phyloP scores from a whole-genome alignment of 2,888 invertebrate genomes.

The Scelioninae gen. 2 region DNA sequence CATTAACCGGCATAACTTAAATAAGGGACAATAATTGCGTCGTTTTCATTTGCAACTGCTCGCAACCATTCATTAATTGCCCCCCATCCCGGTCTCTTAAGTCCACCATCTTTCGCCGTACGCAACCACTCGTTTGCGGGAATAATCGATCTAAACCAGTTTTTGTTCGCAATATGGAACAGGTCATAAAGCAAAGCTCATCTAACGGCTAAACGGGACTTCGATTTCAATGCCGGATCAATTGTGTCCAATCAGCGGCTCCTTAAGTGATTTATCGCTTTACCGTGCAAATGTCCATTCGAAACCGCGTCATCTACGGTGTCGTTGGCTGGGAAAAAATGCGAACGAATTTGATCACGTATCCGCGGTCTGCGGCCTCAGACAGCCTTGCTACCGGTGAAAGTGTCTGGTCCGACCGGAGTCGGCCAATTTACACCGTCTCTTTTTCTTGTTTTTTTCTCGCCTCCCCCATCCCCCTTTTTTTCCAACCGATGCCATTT shows the following conservation, averaged over 20 bases:
- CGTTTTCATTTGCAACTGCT: too few species aligned
- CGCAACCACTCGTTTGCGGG: too few species aligned
- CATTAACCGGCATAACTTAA: too few species aligned
- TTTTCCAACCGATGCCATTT: slow-evolving; percentile 14
- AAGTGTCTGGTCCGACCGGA: slow-evolving; percentile 37
- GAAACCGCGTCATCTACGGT: too few species aligned
- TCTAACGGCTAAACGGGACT: neutral
- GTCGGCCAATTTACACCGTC: slow-evolving; percentile 20
- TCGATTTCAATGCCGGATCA: neutral
- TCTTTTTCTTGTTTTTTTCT: slow-evolving; percentile 18
- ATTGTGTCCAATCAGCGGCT: neutral
- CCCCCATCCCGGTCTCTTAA: too few species aligned
- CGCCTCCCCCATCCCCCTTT: too few species aligned
- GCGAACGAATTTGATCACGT: slow-evolving; percentile 3
- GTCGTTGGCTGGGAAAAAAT: neutral
- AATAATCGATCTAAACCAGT: neutral
- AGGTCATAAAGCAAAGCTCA: neutral
- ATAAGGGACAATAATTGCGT: too few species aligned
- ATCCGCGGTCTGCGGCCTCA: slow-evolving; percentile 8
- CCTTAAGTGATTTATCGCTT: too few species aligned
- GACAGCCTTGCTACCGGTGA: slow-evolving; percentile 43
- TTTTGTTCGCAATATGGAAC: neutral
- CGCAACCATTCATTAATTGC: too few species aligned
- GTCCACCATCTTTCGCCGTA: too few species aligned
- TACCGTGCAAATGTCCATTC: too few species aligned